Percentiles rank a stretch among this genome's conserved stretches.
Conservation (phyloP, 2,113 vertebrate species). For the Anthoscopus minutus region DNA sequence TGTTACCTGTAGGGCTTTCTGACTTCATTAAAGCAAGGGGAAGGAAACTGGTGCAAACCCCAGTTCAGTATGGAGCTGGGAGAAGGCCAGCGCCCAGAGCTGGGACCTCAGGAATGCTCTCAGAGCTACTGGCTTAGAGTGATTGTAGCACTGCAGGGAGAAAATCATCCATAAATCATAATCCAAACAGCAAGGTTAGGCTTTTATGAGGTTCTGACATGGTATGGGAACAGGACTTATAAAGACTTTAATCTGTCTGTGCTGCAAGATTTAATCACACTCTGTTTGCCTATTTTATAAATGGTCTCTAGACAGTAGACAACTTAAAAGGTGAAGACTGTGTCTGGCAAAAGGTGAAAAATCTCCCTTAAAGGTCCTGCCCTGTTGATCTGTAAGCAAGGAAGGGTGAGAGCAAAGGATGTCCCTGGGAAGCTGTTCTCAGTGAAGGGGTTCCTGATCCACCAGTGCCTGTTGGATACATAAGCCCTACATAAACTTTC, state of each 20-base stretch:
- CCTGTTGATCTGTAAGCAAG: not conserved
- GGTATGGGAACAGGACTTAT: not conserved
- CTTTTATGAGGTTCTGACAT: not conserved
- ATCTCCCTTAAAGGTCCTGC: not conserved
- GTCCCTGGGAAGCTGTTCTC: not conserved
- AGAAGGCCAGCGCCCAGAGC: not conserved
- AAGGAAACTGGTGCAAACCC: not conserved
- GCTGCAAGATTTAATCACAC: not conserved
- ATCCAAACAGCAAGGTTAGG: not conserved
- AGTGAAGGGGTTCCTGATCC: rapidly evolving
- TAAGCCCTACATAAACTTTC: not conserved
- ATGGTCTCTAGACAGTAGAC: not conserved
- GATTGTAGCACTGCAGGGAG: not conserved
- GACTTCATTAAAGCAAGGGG: not conserved
- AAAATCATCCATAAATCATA: not conserved
- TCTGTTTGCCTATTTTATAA: not conserved
- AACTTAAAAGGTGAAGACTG: not conserved
- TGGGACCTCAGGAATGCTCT: not conserved
- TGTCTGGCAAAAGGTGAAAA: not conserved
- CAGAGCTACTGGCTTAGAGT: not conserved
- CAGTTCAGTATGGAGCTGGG: rapidly evolving
- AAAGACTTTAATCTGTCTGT: not conserved
- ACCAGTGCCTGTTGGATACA: not conserved
- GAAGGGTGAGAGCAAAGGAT: not conserved
- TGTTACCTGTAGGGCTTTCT: not conserved